Conservation (phyloP, 2,888 invertebrate genomes). For the Caenorhabditis doughertyi region DNA sequence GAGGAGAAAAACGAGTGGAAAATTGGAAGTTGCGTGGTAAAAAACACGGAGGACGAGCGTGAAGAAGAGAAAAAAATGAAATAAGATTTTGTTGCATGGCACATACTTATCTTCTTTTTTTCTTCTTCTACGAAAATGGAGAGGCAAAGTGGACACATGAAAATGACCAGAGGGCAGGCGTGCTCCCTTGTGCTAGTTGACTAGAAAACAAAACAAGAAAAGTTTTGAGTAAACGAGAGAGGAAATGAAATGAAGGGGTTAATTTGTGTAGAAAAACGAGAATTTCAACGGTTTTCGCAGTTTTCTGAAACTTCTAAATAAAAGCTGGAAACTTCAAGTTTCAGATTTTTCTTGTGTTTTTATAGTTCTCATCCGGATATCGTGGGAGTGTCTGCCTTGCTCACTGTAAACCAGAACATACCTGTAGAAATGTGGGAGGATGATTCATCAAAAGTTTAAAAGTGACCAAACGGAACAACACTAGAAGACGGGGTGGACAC, state of each 20-base stretch:
- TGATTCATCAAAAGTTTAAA: slow-evolving; percentile 40
- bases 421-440: slow-evolving; percentile 8
- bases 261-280: neutral
- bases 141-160: slow-evolving; percentile 44
- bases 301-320: neutral
- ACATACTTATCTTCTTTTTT: slow-evolving; percentile 56
- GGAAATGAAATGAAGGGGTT: neutral
- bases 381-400: slow-evolving; percentile 12
- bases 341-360: no score
- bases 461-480: slow-evolving; percentile 12
- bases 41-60: slow-evolving; percentile 15
- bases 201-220: neutral
- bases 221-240: neutral
- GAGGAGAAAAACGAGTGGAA: neutral
- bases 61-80: slow-evolving; percentile 30
- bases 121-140: slow-evolving; percentile 18
- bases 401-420: slow-evolving; percentile 20
- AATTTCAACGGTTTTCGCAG: neutral
- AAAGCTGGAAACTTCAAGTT: neutral
- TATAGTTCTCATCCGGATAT: neutral
- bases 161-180: slow-evolving; percentile 59
- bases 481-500: neutral
- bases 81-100: slow-evolving; percentile 62
- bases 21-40: slow-evolving; percentile 31
- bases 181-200: slow-evolving; percentile 1